Percentiles rank a stretch among this genome's conserved stretches.
Conservation (phyloP, 2,113 vertebrate genomes). For the Irena cyanogastra region DNA sequence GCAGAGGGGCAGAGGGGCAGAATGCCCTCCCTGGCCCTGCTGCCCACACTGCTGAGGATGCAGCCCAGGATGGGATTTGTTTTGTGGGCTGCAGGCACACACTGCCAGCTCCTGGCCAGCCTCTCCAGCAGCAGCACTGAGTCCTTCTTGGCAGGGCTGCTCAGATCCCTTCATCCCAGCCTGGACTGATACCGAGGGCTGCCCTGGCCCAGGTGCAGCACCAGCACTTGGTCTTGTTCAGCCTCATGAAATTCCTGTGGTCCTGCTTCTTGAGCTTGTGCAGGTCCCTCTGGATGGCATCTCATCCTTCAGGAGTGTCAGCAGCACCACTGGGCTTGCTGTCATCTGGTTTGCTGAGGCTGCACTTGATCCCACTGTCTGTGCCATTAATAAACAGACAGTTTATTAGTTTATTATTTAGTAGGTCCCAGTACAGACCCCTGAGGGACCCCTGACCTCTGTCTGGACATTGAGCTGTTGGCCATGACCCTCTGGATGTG, state of each 20-base stretch:
- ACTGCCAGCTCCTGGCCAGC: neutral
- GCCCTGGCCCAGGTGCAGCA: neutral
- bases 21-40: neutral
- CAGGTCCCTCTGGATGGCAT: neutral
- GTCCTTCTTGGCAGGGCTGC: neutral
- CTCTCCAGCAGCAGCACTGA: neutral
- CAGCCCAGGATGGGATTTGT: neutral
- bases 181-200: neutral
- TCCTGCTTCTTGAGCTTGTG: fast-evolving
- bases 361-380: neutral
- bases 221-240: neutral
- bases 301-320: neutral
- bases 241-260: neutral
- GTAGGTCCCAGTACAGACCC: neutral
- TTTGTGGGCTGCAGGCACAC: neutral
- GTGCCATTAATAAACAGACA: neutral
- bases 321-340: neutral
- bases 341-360: neutral
- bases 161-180: neutral
- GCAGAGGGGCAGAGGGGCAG: neutral
- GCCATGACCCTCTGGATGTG: neutral
- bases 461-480: neutral
- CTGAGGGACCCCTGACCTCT: neutral
- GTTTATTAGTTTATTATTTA: too few relatives aligned
- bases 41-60: neutral